Conservation (phyloP, 2,113 vertebrate genomes). For the Egretta garzetta region DNA sequence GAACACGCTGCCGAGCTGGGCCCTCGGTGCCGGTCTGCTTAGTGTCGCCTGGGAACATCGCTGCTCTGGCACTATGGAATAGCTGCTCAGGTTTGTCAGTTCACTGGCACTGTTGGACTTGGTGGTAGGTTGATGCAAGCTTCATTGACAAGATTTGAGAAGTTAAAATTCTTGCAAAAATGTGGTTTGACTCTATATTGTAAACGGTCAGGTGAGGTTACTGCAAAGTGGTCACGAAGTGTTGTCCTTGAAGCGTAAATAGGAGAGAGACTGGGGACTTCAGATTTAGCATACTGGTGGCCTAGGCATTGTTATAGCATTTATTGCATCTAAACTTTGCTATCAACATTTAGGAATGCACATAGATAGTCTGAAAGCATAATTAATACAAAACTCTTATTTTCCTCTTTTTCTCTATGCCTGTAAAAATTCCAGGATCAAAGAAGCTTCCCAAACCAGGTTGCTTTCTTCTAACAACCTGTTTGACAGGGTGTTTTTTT, state of each 20-base stretch:
- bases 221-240: fast-evolving
- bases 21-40: background rate
- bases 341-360: background rate
- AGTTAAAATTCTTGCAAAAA: background rate
- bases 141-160: fast-evolving
- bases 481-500: background rate
- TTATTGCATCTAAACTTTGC: background rate
- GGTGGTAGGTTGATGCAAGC: background rate
- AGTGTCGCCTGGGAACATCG: background rate
- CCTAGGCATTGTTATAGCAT: fast-evolving
- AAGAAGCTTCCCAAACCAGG: background rate
- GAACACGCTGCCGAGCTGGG: background rate
- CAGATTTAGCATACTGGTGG: fast-evolving
- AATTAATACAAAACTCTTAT: background rate
- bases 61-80: background rate
- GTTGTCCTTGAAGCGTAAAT: background rate
- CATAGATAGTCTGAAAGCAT: fast-evolving
- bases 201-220: background rate
- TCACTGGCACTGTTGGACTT: background rate
- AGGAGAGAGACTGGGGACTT: background rate
- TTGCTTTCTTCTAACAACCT: background rate
- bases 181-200: background rate
- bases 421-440: background rate
- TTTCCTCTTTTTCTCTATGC: background rate
- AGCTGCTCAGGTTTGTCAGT: background rate